phyloP scores from a whole-genome alignment of 2,113 vertebrate species.

The Rissa tridactyla region DNA sequence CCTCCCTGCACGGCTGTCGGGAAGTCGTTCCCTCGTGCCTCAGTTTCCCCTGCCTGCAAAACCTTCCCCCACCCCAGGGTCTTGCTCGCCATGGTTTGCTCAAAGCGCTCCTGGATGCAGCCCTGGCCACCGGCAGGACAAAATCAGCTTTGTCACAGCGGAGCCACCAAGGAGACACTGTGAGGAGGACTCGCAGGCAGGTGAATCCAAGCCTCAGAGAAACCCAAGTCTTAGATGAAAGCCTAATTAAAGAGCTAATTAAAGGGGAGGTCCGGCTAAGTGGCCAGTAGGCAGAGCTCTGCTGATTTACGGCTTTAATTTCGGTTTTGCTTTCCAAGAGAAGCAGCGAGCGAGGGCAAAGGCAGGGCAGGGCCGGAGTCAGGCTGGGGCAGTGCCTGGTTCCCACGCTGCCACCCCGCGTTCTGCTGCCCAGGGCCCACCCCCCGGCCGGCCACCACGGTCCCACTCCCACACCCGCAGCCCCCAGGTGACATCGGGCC shows the following conservation, averaged over 20 bases:
- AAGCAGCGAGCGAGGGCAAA: neutral
- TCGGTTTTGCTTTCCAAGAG: slow-evolving; percentile 36
- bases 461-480: neutral
- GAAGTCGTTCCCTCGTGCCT: neutral
- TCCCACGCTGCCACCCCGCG: neutral
- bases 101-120: neutral
- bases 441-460: rapidly evolving
- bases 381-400: rapidly evolving
- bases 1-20: rapidly evolving
- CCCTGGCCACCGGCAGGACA: neutral
- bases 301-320: slow-evolving; percentile 13
- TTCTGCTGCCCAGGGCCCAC: neutral
- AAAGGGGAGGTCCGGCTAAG: slow-evolving; percentile 7
- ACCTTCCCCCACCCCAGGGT: rapidly evolving
- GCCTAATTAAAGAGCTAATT: slow-evolving; percentile 59
- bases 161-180: neutral
- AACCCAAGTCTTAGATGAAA: neutral
- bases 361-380: neutral
- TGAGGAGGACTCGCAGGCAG: neutral
- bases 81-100: rapidly evolving
- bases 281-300: slow-evolving; percentile 27
- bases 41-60: neutral
- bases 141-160: neutral
- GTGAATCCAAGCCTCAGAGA: neutral
- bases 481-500: neutral